Conservation (phyloP, 92 coral and sea anemone species). For the Epizoanthus stellaris region DNA sequence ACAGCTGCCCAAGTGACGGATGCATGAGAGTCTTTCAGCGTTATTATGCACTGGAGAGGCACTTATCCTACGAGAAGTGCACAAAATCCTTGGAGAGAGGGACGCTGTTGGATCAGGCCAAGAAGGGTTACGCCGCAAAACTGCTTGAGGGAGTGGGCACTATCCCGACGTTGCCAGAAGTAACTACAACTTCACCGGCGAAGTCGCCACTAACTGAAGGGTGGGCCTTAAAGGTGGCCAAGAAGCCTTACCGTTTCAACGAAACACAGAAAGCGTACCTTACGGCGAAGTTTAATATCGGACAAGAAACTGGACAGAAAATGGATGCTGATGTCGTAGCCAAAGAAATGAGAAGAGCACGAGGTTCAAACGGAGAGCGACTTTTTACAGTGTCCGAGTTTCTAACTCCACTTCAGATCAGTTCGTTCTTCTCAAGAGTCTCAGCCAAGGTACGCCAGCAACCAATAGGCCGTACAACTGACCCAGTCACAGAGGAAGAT, state of each 20-base stretch:
- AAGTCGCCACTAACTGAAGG: conserved; percentile 7
- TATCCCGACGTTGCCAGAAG: conserved; percentile 16
- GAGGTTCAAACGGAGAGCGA: conserved; percentile 11
- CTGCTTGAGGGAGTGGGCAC: conserved; percentile 34
- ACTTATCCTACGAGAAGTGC: conserved; percentile 37
- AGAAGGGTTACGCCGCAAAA: conserved; percentile 20
- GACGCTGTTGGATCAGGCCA: conserved; percentile 33
- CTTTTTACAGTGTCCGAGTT: conserved; percentile 44
- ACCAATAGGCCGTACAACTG: conserved; percentile 8
- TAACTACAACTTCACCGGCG: conserved; percentile 9
- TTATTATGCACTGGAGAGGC: conserved; percentile 34
- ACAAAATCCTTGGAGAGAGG: conserved; percentile 32
- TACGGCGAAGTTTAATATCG: conserved; percentile 6
- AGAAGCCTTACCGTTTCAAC: conserved; percentile 13
- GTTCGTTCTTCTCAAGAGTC: conserved; percentile 47
- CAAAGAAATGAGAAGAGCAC: conserved; percentile 23
- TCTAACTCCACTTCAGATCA: conserved; percentile 43
- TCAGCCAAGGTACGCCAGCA: conserved; percentile 51
- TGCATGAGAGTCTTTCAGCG: conserved; percentile 41
- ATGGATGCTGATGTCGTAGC: conserved; percentile 9
- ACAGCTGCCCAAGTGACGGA: conserved; percentile 44
- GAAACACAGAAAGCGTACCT: conserved; percentile 14
- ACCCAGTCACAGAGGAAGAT: conserved; percentile 31
- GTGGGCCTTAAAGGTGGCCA: conserved; percentile 12
- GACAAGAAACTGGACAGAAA: background rate